Conservation (phyloP, 2,888 invertebrate species). For the Tanypteryx hageni region DNA sequence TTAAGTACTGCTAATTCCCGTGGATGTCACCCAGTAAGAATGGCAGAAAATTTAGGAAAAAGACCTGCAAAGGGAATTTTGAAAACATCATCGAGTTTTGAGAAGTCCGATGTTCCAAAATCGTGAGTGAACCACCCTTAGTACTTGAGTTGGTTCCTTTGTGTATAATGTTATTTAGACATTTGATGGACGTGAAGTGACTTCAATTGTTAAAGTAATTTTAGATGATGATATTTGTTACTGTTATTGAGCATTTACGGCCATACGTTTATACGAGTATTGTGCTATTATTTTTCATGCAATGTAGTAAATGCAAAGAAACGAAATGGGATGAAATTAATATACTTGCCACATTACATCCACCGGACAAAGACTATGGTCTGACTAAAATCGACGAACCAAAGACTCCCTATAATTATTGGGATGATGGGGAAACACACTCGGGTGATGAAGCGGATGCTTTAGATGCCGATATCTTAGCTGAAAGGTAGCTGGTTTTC, state of each 20-base stretch:
- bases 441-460: slow-evolving; percentile 80
- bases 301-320: slow-evolving; percentile 74
- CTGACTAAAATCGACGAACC: slow-evolving; percentile 99
- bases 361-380: slow-evolving; percentile 98
- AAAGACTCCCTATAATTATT: slow-evolving; percentile 91
- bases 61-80: slow-evolving; percentile 93
- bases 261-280: not conserved
- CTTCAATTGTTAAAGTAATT: not conserved
- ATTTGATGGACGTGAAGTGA: not conserved
- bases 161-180: not conserved
- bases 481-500: slow-evolving; percentile 81
- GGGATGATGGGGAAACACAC: slow-evolving; percentile 74
- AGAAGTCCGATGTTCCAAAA: slow-evolving; percentile 80
- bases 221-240: not conserved
- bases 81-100: slow-evolving; percentile 94
- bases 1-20: slow-evolving; percentile 36
- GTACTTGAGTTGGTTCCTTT: not conserved
- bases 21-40: slow-evolving; percentile 64
- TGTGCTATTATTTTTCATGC: not conserved
- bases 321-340: slow-evolving; percentile 99
- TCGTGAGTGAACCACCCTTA: slow-evolving; percentile 70
- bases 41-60: slow-evolving; percentile 86
- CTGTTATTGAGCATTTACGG: not conserved
- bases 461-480: slow-evolving; percentile 82
- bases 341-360: slow-evolving; percentile 98